Evolutionary conservation across 2,113 vertebrate genomes (phyloP), one percentile per base, ranked within the genome.

Genomic region (Apistogramma diplotaenia): DNA sequence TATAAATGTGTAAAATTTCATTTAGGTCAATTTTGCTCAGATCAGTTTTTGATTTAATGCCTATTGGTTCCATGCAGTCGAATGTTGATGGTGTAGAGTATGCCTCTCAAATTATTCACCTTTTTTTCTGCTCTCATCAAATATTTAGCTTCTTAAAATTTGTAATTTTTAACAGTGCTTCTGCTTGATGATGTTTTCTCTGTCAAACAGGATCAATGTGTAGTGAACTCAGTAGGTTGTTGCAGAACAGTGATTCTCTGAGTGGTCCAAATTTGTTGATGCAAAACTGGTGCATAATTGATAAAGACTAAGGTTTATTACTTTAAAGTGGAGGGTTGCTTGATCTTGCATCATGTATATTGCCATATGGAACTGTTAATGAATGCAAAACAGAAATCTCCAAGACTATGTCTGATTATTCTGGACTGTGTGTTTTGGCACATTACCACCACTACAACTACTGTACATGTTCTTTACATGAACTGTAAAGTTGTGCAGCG

Each of bases 301-400:
- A 76, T 12, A 27, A 76, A 49, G n/a, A 74, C 81, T 57, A 71
- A 16, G 54, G 21, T 82, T 81, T 85, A 76, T 84, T 57, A 75
- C 55, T 86, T 83, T 82, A 58, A 81, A 86, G 78, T 37, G 70
- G 29, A 72, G 46, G 7, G 1, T 93, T 92, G 76, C 90, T 67
- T 23, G 1, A 62, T 74, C 13, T 90, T 92, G 86, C 91, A 83
- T 91, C 89, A 91, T 78, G 49, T 21, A 25, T 54, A 31, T 67
- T 86, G 54, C 67, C 31, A 60, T 56, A 23, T 25, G 25, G 31
- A 83, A n/a, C 29, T 70, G 62, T 40, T 79, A 77, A 79, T 82
- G 9, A 85, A 84, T 86, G 67, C 71, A 87, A 86, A 82, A 59
- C 19, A 70, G 37, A 84, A 81, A 56, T 75, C 11, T 31, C 79